phyloP scores from a whole-genome alignment of 2,888 invertebrate species.

The Gibbula magus region DNA sequence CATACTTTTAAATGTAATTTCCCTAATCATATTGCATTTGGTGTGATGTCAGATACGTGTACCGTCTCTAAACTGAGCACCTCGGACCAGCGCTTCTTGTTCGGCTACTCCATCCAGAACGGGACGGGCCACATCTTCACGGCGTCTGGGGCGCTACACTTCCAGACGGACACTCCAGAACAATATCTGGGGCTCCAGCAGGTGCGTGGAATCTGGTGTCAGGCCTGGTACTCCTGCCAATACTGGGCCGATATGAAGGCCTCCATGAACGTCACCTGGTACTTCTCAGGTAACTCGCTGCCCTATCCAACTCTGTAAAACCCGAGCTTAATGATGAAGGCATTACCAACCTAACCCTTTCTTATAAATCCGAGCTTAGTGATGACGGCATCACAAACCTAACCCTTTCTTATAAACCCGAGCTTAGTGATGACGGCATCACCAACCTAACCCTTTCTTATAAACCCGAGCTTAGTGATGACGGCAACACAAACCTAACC shows the following conservation, averaged over 20 bases:
- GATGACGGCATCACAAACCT: too few species aligned
- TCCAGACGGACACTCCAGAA: conserved; percentile 29
- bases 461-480: too few species aligned
- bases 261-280: conserved; percentile 57
- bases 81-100: conserved; percentile 45
- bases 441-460: too few species aligned
- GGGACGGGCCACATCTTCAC: conserved; percentile 41
- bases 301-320: too few species aligned
- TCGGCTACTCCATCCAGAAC: conserved; percentile 42
- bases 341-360: too few species aligned
- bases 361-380: too few species aligned
- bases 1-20: too few species aligned
- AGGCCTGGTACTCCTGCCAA: conserved; percentile 56
- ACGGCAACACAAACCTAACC: too few species aligned
- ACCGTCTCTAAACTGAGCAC: conserved; percentile 40
- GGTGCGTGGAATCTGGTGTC: conserved; percentile 49
- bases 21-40: too few species aligned
- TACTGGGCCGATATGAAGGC: conserved; percentile 52
- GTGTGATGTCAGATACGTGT: conserved; percentile 36
- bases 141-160: conserved; percentile 47
- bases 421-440: too few species aligned
- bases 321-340: too few species aligned
- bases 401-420: too few species aligned
- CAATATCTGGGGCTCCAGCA: conserved; percentile 46
- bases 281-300: conserved; percentile 49